Conservation (phyloP, 2,113 vertebrate species). For the Phrynocephalus versicolor region DNA sequence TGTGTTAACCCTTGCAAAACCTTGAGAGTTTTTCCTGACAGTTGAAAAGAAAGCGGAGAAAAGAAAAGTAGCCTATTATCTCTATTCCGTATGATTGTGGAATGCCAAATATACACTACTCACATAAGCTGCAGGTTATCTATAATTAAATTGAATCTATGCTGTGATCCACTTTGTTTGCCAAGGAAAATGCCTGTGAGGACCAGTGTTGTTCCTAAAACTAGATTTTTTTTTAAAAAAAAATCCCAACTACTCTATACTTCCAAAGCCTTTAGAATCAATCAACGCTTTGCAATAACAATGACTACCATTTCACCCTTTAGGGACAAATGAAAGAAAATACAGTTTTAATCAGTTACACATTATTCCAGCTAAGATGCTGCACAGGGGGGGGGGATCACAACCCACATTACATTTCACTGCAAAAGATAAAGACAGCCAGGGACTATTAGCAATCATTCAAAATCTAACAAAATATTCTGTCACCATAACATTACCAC, state of each 20-base stretch:
- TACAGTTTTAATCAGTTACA: constrained; percentile 26
- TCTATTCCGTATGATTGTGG: neutral
- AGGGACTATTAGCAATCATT: constrained; percentile 68
- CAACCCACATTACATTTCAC: constrained; percentile 51
- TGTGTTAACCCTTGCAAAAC: constrained; percentile 6
- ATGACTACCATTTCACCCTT: constrained; percentile 1
- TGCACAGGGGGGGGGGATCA: constrained; percentile 19
- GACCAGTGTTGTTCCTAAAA: constrained; percentile 19
- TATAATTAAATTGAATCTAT: constrained; percentile 27
- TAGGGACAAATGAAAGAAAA: constrained; percentile 29
- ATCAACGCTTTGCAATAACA: constrained; percentile 23
- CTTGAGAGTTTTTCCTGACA: constrained; percentile 5
- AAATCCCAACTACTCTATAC: constrained; percentile 32
- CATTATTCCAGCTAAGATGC: constrained; percentile 39
- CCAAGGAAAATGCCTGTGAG: constrained; percentile 23
- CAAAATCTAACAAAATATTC: constrained; percentile 76
- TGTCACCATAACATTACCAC: constrained; percentile 74
- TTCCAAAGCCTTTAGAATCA: constrained; percentile 29
- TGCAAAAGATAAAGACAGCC: constrained; percentile 69
- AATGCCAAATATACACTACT: constrained; percentile 26
- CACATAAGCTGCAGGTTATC: constrained; percentile 1
- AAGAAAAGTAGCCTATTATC: constrained; percentile 27
- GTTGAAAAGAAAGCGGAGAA: constrained; percentile 11
- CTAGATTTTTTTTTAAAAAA: neutral
- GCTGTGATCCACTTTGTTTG: constrained; percentile 28